Base-by-base conservation (phyloP, 2,888 invertebrate species). In the Drosophila emarginata region DNA sequence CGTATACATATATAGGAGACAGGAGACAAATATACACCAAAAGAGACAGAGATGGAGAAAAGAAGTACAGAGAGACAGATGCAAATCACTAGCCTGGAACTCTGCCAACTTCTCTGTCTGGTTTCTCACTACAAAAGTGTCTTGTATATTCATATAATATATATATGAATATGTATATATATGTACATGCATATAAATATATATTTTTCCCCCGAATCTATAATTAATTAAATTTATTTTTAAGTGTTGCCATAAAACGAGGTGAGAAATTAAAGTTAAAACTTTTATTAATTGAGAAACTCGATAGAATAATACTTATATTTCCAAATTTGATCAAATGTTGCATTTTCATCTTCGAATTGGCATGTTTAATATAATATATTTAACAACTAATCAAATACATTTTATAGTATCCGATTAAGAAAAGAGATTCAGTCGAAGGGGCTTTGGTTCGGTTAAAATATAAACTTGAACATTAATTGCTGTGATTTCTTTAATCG, bases 151-250 rank as follows among this genome's bases (percentile, higher is more conserved):
- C 15, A 53, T 32, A 32, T 32, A 28, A 9, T 26, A 11, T 28
- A 32, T 32, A 32, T 53, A 15, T 32, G 32, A n/a, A 52, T 28
- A 14, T 39, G 12, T 14, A 11, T 39, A 39, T 39, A 39, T 39
- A 32, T 14, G 6, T 39, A 39, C 14, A 39, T 39, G 9, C 32
- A 32, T 32, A 32, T 9, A 7, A 5, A 26, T 26, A 37, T n/a
- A 37, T n/a, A 7, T 37, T 37, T 39, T 39, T 39, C 11, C 39
- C 14, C 12, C 39, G 39, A 39, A 45, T 54, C 18, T 36, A 54
- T 73, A 65, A 71, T 71, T 71, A 71, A 71, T 71, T 71, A 57
- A 73, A 71, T 71, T 66, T 66, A 60, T 57, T 36, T 72, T 71
- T 61, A 71, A 72, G 71, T 72, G 67, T 40, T 72, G 73, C 70